Conservation (phyloP, 2,888 invertebrate genomes). For the Oligia strigilis region DNA sequence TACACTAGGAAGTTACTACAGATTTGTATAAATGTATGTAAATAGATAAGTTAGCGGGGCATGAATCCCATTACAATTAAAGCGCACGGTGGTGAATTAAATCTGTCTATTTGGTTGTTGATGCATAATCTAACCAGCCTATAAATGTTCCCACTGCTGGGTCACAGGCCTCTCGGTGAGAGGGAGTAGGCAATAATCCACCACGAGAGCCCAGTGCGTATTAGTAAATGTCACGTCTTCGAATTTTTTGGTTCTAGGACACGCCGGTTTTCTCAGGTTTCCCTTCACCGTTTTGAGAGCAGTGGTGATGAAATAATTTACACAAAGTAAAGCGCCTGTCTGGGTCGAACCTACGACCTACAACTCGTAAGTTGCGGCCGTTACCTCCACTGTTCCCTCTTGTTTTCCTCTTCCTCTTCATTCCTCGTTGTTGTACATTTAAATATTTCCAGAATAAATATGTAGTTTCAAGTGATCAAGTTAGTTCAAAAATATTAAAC, state of each 20-base stretch:
- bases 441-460: neutral
- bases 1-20: slow-evolving; percentile 81
- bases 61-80: slow-evolving; percentile 47
- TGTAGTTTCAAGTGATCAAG: too few species aligned
- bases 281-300: neutral
- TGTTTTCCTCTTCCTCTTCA: too few species aligned
- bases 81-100: slow-evolving; percentile 14
- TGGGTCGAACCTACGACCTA: too few species aligned
- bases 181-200: neutral
- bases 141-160: neutral
- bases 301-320: neutral
- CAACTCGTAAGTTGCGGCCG: too few species aligned
- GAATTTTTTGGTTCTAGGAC: neutral
- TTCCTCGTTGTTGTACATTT: neutral
- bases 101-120: neutral
- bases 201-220: neutral
- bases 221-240: neutral
- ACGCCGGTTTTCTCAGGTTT: neutral
- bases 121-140: neutral
- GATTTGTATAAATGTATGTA: slow-evolving; percentile 71
- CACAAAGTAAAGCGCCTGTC: too few species aligned
- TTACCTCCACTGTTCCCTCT: too few species aligned
- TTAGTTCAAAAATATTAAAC: neutral
- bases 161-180: neutral
- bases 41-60: slow-evolving; percentile 53